phyloP scores from a whole-genome alignment of 2,797 vertebrate genomes.

The Echiichthys vipera region DNA sequence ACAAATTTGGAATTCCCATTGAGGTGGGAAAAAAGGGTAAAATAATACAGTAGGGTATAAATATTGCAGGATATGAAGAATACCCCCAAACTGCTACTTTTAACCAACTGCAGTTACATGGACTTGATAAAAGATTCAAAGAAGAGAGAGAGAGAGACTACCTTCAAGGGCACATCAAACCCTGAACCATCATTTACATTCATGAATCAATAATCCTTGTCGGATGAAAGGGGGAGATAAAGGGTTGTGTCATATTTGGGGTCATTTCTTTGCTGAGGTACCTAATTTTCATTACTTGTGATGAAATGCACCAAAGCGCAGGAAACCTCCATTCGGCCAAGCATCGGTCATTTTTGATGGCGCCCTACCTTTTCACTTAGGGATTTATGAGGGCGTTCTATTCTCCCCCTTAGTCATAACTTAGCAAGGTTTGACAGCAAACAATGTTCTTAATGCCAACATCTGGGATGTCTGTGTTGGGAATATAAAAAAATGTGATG shows the following conservation, averaged over 20 bases:
- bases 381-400: conserved; percentile 62
- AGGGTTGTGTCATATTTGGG: conserved; percentile 68
- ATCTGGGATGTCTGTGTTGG: conserved; percentile 28
- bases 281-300: conserved; percentile 70
- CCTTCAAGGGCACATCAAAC: conserved; percentile 74
- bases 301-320: conserved; percentile 55
- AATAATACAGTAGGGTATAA: conserved; percentile 56
- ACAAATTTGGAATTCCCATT: conserved; percentile 37
- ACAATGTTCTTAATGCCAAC: conserved; percentile 49
- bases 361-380: conserved; percentile 49
- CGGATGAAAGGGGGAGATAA: conserved; percentile 62
- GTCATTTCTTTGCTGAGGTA: conserved; percentile 68
- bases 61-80: conserved; percentile 58
- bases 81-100: conserved; percentile 31
- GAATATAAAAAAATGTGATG: conserved; percentile 51
- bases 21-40: conserved; percentile 11
- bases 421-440: conserved; percentile 59
- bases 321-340: conserved; percentile 40
- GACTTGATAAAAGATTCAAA: conserved; percentile 69
- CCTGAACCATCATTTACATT: conserved; percentile 76
- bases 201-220: conserved; percentile 79
- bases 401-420: conserved; percentile 39
- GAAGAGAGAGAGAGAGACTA: conserved; percentile 31
- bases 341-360: conserved; percentile 51
- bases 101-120: conserved; percentile 40